phyloP scores from a whole-genome alignment of 1,140 invertebrate genomes.

The Sycophila sp. region DNA sequence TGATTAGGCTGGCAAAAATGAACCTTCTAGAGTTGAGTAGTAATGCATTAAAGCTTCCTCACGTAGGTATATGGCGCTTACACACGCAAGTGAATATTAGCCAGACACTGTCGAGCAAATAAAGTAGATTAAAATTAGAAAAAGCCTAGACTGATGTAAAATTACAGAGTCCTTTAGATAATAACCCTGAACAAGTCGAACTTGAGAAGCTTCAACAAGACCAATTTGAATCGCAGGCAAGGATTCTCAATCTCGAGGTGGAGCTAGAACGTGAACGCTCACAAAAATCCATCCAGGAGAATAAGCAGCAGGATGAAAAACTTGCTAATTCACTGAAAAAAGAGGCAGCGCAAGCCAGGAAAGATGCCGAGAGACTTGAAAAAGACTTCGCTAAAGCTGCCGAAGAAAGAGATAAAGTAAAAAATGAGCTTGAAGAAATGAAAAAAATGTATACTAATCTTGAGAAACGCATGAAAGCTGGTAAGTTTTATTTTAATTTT shows the following conservation, averaged over 20 bases:
- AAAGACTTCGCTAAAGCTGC: slow-evolving; percentile 79
- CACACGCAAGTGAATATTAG: too few species aligned
- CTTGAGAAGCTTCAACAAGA: slow-evolving; percentile 26
- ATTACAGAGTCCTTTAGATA: slow-evolving; percentile 12
- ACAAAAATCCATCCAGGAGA: slow-evolving; percentile 62
- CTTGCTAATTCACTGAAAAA: slow-evolving; percentile 72
- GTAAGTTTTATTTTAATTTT: too few species aligned
- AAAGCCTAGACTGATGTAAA: slow-evolving; percentile 15
- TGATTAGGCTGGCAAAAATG: too few species aligned
- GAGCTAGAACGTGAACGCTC: slow-evolving; percentile 76
- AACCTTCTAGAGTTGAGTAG: too few species aligned
- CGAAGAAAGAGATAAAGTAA: slow-evolving; percentile 79
- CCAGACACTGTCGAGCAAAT: neutral
- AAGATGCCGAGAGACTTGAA: slow-evolving; percentile 81
- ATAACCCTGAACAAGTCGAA: neutral
- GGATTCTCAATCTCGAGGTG: slow-evolving; percentile 80
- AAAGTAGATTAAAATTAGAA: neutral
- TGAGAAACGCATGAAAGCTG: slow-evolving; percentile 71
- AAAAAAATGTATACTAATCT: slow-evolving; percentile 79
- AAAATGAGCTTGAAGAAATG: slow-evolving; percentile 81
- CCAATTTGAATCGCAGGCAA: slow-evolving; percentile 64
- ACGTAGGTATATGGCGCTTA: too few species aligned
- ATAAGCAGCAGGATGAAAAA: slow-evolving; percentile 71
- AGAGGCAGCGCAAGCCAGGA: slow-evolving; percentile 79
- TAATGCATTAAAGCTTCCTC: too few species aligned